Conservation (phyloP, 2,113 vertebrate species). For the Prolemur simus region DNA sequence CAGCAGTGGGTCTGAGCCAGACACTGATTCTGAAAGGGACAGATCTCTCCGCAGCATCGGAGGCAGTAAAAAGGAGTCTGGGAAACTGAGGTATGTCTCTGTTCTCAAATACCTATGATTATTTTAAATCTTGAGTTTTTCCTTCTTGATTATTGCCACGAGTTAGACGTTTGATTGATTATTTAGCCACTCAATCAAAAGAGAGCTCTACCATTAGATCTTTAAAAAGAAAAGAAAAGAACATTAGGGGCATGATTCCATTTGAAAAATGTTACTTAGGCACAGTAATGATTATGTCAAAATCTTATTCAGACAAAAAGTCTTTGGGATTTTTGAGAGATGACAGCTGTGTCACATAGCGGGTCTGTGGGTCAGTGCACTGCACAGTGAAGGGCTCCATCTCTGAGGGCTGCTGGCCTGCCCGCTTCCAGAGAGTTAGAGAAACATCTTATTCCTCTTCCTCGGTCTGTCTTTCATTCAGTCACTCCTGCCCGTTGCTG, state of each 20-base stretch:
- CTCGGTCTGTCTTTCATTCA: background rate
- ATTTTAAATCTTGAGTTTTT: background rate
- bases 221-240: background rate
- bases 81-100: constrained; percentile 71
- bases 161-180: background rate
- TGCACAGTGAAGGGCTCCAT: rapidly evolving
- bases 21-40: constrained; percentile 83
- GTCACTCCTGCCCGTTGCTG: background rate
- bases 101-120: rapidly evolving
- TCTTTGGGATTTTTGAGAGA: background rate
- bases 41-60: background rate
- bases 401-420: too few relatives aligned
- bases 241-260: background rate
- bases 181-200: background rate
- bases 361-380: rapidly evolving
- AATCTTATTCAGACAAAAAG: background rate
- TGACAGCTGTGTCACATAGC: rapidly evolving
- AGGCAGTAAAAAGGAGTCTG: constrained; percentile 19
- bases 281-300: background rate
- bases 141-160: background rate
- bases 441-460: background rate
- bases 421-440: background rate
- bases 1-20: constrained; percentile 82
- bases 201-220: background rate
- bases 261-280: background rate